Base-by-base conservation (phyloP, 2,888 invertebrate species). In the Aproaerema taeniolella region DNA sequence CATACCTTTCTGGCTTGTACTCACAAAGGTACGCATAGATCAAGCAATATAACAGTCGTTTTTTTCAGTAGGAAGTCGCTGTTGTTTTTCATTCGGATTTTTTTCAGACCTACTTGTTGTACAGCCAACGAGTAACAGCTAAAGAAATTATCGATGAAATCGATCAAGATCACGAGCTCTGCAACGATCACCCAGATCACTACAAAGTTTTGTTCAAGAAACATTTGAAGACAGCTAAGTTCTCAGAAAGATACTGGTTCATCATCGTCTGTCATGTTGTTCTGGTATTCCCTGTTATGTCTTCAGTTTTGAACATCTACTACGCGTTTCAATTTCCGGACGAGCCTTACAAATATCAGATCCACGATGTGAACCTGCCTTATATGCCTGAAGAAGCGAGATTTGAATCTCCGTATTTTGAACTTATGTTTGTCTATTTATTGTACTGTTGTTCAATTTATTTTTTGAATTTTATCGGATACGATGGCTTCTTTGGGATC, bases 401-500 rank as follows among this genome's bases (percentile, higher is more conserved):
- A 29, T 70, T 69, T 29, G 48, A 52, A 0, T 50, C 67, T 0
- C 80, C 80, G 0, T 67, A 53, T 38, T 80, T 59, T 44, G 79
- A 80, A 33, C 28, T 65, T 0, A 37, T 63, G 9, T 76, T 69
- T 16, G 33, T 46, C 0, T 73, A 74, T 32, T 59, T 52, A 58
- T 16, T 59, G 0, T 67, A 66, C 28, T 49, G 49, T 0, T 45
- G 58, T 0, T 3, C 61, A 0, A 6, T 71, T 0, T 71, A 66
- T 16, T 49, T 67, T 0, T 12, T 69, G 0, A 68, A 67, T 15
- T 79, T 68, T 25, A 49, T 53, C 0, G 12, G 30, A 0, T 78
- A 66, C 43, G 79, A 80, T n/a, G 70, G 67, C 0, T 72, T 74
- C 17, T 79, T 69, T 14, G 75, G 73, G 0, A 7, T 80, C 11